These are phyloP conservation scores for Microtus obscurus DNA, from an alignment of 2,797 vertebrate genomes.

Conservation along the genomic window DNA sequence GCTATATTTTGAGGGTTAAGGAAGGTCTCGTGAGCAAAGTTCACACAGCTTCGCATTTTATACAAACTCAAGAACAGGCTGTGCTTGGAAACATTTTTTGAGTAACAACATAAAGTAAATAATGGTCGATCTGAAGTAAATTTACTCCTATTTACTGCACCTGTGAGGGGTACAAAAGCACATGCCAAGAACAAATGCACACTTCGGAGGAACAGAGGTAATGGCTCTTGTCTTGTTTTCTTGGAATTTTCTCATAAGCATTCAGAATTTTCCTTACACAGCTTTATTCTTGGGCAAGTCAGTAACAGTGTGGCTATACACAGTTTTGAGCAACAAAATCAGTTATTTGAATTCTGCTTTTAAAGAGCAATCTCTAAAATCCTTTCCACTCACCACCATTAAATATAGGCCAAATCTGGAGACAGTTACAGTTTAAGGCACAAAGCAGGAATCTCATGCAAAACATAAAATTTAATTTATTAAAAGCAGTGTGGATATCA, in stretches of 20 bases:
- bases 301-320: slow-evolving; percentile 2
- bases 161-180: background rate
- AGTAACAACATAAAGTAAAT: background rate
- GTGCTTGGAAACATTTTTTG: background rate
- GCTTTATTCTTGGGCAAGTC: background rate
- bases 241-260: background rate
- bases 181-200: background rate
- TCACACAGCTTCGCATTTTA: background rate
- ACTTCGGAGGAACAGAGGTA: background rate
- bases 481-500: background rate
- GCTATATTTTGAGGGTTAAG: background rate
- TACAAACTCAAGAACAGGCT: background rate
- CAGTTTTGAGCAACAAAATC: background rate
- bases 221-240: background rate
- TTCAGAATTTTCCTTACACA: background rate
- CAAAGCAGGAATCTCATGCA: background rate
- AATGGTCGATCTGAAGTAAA: background rate
- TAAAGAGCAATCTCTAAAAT: background rate
- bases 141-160: background rate
- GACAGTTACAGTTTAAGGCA: background rate
- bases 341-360: background rate
- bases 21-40: background rate
- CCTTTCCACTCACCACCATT: background rate
- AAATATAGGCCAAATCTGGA: background rate
- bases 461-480: background rate